phyloP scores from a whole-genome alignment of 2,113 vertebrate species.

The Sander vitreus region DNA sequence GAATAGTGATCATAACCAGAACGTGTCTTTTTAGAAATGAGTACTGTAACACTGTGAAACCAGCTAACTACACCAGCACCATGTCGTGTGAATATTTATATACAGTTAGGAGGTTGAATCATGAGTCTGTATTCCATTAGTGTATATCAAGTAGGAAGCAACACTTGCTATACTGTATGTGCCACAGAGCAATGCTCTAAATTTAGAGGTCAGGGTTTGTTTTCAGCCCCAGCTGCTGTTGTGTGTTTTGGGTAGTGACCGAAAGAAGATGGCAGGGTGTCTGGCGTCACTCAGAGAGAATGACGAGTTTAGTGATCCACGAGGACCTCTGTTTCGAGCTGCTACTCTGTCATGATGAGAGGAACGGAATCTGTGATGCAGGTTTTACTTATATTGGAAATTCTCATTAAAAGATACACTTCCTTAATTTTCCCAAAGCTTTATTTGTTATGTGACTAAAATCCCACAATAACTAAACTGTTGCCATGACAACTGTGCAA shows the following conservation, averaged over 20 bases:
- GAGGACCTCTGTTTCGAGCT: conserved; percentile 21
- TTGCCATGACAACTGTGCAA: background rate
- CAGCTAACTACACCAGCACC: background rate
- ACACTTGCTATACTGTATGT: background rate
- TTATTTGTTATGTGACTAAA: too few species aligned
- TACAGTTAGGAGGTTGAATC: conserved; percentile 10
- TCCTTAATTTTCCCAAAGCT: background rate
- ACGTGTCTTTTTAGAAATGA: conserved; percentile 24
- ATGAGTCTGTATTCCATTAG: background rate
- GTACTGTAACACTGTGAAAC: background rate
- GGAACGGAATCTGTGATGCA: background rate
- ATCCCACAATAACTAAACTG: background rate
- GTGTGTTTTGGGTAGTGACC: conserved; percentile 48
- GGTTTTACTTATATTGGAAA: background rate
- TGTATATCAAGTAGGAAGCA: background rate
- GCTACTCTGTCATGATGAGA: conserved; percentile 32
- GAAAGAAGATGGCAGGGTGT: conserved; percentile 33
- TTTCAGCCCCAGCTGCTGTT: conserved; percentile 39
- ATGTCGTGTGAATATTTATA: conserved; percentile 11
- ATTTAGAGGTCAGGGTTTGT: conserved; percentile 19
- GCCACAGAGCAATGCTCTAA: background rate
- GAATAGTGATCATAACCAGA: background rate
- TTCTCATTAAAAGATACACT: background rate
- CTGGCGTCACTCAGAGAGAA: conserved; percentile 30
- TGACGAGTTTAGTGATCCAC: conserved; percentile 36